Evolutionary conservation across 2,113 vertebrate species (phyloP).

Genomic region (Tricholaema leucomelas): DNA sequence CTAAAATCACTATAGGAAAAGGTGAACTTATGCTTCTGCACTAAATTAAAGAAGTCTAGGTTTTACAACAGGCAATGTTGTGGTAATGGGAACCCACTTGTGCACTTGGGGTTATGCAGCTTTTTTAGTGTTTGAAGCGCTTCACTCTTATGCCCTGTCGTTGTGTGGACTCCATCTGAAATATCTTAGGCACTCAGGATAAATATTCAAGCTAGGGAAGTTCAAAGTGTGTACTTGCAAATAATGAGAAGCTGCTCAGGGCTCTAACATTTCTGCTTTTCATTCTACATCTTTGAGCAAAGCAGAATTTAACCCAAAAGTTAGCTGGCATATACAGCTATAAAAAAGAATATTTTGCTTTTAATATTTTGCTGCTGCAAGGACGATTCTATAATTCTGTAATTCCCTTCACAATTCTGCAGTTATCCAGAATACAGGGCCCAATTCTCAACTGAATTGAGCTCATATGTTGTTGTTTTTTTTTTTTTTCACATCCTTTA

Average conservation of each 20-base stretch:
- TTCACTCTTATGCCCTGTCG: neutral
- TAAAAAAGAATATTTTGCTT: neutral
- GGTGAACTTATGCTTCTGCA: neutral
- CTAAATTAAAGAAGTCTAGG: neutral
- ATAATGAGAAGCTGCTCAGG: neutral
- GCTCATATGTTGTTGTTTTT: neutral
- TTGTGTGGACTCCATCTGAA: neutral
- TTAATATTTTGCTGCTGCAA: neutral
- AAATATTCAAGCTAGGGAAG: neutral
- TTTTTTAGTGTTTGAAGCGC: neutral
- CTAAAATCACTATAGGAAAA: neutral
- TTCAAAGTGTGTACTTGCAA: neutral
- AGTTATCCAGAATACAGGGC: neutral
- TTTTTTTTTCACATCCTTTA: neutral
- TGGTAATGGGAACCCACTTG: neutral
- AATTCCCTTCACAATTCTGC: neutral
- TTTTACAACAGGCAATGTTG: neutral
- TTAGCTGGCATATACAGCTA: neutral
- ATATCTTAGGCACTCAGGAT: neutral
- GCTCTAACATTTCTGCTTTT: neutral
- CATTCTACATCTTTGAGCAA: neutral
- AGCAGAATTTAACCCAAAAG: neutral
- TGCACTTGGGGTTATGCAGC: neutral
- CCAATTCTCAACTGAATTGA: neutral
- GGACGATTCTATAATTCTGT: neutral